Evolutionary conservation across 2,888 invertebrate genomes (phyloP).

Genomic region (Hoplodrina blanda): DNA sequence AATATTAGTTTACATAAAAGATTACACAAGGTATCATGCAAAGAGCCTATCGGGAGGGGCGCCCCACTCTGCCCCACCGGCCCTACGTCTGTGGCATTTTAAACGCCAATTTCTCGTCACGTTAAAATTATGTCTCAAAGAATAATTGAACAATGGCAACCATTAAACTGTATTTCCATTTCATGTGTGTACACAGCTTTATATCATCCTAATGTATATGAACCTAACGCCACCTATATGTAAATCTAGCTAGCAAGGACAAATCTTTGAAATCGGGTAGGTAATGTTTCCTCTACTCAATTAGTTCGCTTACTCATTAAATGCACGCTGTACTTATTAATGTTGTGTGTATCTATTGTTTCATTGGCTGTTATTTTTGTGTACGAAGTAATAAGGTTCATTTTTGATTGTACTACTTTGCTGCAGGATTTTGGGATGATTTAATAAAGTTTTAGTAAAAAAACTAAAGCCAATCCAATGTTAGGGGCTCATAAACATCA

Average conservation of each 20-base stretch:
- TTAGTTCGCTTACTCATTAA: constrained; percentile 58
- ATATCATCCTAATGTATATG: constrained; percentile 60
- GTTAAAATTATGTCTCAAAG: neutral
- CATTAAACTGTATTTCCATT: constrained; percentile 33
- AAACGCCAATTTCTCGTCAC: too few species aligned
- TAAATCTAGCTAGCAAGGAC: constrained; percentile 81
- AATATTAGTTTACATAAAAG: too few species aligned
- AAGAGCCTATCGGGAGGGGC: too few species aligned
- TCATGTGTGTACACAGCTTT: constrained; percentile 60
- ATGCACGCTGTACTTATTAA: constrained; percentile 55
- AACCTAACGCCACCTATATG: constrained; percentile 70
- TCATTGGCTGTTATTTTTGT: constrained; percentile 42
- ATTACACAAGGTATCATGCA: too few species aligned
- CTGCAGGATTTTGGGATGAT: neutral
- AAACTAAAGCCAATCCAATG: too few species aligned
- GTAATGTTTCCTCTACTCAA: constrained; percentile 66
- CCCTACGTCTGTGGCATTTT: too few species aligned
- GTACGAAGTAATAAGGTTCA: constrained; percentile 10
- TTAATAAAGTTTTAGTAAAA: too few species aligned
- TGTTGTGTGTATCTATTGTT: constrained; percentile 47
- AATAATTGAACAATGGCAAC: constrained; percentile 46
- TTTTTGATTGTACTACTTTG: constrained; percentile 8
- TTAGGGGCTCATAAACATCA: too few species aligned
- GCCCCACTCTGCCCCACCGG: too few species aligned
- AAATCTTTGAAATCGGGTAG: constrained; percentile 79